Evolutionary conservation across 2,797 vertebrate species (phyloP).

Genomic region (Okamejei kenojei): DNA sequence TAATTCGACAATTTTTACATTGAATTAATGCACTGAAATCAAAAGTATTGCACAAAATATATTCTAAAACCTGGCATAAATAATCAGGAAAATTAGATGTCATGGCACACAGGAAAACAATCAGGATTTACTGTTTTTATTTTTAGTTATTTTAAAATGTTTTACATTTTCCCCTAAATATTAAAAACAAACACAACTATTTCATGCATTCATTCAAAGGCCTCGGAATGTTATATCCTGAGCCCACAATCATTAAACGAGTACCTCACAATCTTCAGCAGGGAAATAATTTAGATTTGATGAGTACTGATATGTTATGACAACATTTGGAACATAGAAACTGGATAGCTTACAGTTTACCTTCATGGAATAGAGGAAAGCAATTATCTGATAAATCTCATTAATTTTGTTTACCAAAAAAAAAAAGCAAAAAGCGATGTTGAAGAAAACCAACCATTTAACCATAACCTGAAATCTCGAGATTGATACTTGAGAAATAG

Average conservation of each 20-base stretch:
- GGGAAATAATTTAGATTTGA: background rate
- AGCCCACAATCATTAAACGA: background rate
- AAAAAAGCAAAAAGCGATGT: background rate
- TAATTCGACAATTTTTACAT: background rate
- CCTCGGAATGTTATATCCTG: background rate
- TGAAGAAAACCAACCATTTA: background rate
- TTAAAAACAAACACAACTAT: background rate
- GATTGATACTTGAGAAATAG: background rate
- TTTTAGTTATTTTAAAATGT: background rate
- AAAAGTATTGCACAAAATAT: background rate
- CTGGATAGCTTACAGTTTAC: background rate
- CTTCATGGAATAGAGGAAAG: slow-evolving; percentile 1
- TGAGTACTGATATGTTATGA: background rate
- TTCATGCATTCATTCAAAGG: background rate
- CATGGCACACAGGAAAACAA: background rate
- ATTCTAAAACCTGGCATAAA: background rate
- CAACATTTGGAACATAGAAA: background rate
- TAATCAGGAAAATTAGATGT: background rate
- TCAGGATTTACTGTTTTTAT: background rate
- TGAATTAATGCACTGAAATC: background rate
- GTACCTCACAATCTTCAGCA: background rate
- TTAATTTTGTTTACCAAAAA: background rate
- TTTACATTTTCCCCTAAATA: background rate
- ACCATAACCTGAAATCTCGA: background rate
- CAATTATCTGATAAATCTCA: background rate